A percentile compares a stretch with the other conserved stretches of the same genome.
Evolutionary conservation across 2,113 vertebrate species (phyloP).

Genomic region (Lanius ludovicianus): DNA sequence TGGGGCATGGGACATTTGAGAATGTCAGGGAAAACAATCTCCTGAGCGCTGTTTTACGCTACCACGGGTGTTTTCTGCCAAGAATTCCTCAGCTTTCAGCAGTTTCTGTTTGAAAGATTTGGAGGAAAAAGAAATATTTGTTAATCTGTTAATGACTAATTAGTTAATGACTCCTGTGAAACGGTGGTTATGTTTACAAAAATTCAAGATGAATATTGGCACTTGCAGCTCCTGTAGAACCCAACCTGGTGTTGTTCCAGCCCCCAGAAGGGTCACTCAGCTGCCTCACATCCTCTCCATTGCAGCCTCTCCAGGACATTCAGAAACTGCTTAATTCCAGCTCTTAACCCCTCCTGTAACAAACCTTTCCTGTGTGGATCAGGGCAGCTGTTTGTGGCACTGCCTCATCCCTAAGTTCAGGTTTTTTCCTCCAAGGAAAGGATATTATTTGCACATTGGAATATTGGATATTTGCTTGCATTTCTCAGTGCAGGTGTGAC

Average conservation of each 20-base stretch:
- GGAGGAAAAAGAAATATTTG: background rate
- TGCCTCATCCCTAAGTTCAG: accelerated
- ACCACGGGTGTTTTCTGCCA: background rate
- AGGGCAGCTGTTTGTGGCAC: background rate
- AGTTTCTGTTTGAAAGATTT: background rate
- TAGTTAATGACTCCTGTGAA: background rate
- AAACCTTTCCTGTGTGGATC: background rate
- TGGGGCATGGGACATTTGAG: conserved; percentile 28
- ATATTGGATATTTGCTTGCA: background rate
- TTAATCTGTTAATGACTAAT: conserved; percentile 7
- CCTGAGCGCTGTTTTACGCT: background rate
- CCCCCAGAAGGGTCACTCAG: background rate
- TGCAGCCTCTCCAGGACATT: background rate
- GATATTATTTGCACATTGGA: background rate
- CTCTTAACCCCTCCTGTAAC: background rate
- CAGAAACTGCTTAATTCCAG: background rate
- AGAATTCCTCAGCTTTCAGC: background rate
- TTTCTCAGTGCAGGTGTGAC: background rate
- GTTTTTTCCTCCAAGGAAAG: background rate
- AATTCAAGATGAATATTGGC: background rate
- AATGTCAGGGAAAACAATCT: conserved; percentile 4
- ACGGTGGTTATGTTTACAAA: background rate
- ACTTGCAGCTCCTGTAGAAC: background rate
- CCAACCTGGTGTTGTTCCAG: accelerated
- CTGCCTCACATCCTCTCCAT: background rate